Base-by-base conservation (phyloP, 2,888 invertebrate genomes). In the Heliconius sara region DNA sequence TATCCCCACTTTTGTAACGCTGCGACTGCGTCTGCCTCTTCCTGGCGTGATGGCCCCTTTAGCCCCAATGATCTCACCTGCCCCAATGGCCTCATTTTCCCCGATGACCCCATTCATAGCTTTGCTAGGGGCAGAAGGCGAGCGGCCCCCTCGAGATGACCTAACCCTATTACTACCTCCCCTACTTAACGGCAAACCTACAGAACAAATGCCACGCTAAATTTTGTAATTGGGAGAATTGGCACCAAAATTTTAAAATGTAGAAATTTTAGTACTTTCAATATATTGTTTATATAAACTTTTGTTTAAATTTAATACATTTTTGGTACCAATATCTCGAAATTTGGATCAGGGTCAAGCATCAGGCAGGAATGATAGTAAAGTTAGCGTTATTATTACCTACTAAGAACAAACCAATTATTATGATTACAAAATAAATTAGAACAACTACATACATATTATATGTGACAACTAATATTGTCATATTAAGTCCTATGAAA, bases 171-270 rank as follows among this genome's bases (percentile, higher is more conserved):
- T 95, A 94, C 96, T 95, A 91, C 94, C 92, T 85, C 95, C 95
- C 92, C 96, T 96, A 94, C 96, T 96, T 93, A 96, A 96, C 95
- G 96, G 96, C 92, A 96, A 96, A 92, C 96, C 96, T 94, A 96
- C 92, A 94, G 92, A 91, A 93, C 89, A 94, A 92, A 91, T 87
- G 87, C 83, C 81, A 84, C 79, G 84, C 86, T 85, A 85, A 85
- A 85, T 83, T 83, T 83, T 84, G 76, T 78, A 60, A 80, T 79
- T 83, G 73, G 75, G 82, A 80, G 83, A 82, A 82, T 83, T 83
- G 83, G 81, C 80, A 80, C 83, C 67, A 80, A 77, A 71, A 77
- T 1, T 60, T 60, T 60, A 7, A 52, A 52, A 52, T 19, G 6
- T 52, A 6, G 19, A 19, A 6, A 52, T 52, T 52, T 19, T 19